phyloP scores from a whole-genome alignment of 2,797 vertebrate species.

The Alca torda region DNA sequence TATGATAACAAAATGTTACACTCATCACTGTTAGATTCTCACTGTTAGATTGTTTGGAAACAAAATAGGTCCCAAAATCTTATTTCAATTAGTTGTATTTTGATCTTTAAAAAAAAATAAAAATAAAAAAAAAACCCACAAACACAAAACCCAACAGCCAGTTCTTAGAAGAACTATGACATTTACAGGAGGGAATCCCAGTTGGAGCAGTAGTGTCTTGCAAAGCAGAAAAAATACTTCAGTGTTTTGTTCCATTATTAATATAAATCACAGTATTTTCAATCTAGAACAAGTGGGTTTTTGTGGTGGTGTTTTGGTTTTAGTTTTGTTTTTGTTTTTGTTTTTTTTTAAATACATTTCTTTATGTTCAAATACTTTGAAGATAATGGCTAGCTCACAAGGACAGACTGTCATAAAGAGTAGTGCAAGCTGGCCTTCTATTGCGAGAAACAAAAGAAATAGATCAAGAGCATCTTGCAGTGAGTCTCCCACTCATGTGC shows the following conservation, averaged over 20 bases:
- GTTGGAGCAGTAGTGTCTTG: not conserved
- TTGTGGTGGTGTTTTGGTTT: not conserved
- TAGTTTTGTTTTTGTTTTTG: too few species aligned
- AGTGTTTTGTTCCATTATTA: not conserved
- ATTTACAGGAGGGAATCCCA: not conserved
- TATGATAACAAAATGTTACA: not conserved
- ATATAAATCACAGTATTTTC: not conserved
- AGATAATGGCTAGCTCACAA: not conserved
- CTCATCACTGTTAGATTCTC: not conserved
- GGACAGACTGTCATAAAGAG: not conserved
- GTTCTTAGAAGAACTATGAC: not conserved
- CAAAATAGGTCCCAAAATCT: not conserved
- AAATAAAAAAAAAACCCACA: not conserved
- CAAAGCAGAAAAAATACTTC: not conserved
- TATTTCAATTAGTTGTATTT: not conserved
- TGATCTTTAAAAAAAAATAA: not conserved
- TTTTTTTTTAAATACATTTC: not conserved
- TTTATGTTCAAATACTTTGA: not conserved
- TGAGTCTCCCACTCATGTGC: not conserved
- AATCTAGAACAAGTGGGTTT: not conserved
- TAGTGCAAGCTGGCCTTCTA: not conserved
- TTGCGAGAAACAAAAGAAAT: not conserved
- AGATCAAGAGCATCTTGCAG: not conserved
- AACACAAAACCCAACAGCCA: not conserved
- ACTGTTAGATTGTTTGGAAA: not conserved